Conservation (phyloP, 2,797 vertebrate species). For the Eulemur albifrons region DNA sequence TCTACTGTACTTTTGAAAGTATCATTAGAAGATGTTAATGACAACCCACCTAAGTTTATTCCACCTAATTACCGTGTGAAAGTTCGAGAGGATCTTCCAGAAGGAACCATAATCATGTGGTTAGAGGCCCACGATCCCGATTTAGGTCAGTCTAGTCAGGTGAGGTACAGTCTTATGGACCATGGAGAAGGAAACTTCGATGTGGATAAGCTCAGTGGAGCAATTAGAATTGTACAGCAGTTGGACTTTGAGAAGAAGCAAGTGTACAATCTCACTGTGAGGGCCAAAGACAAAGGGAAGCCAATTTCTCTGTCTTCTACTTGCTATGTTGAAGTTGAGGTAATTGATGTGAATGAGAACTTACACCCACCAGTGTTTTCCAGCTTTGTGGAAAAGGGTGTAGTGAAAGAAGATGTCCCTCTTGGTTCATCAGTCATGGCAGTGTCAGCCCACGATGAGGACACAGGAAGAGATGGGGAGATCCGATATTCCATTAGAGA, state of each 20-base stretch:
- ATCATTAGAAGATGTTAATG: constrained; percentile 94
- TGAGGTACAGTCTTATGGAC: constrained; percentile 94
- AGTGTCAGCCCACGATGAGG: constrained; percentile 94
- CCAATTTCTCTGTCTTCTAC: constrained; percentile 93
- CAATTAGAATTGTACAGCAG: constrained; percentile 92
- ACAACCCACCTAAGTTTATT: constrained; percentile 95
- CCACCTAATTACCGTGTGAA: constrained; percentile 94
- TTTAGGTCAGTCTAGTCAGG: constrained; percentile 92
- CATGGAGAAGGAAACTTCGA: constrained; percentile 94
- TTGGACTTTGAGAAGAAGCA: constrained; percentile 96
- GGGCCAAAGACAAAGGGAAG: constrained; percentile 97
- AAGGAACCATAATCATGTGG: constrained; percentile 95
- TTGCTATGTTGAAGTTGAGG: constrained; percentile 94
- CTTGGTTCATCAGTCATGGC: constrained; percentile 94
- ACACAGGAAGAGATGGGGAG: constrained; percentile 93
- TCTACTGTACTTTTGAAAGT: constrained; percentile 93
- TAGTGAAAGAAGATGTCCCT: constrained; percentile 93
- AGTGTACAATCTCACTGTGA: constrained; percentile 94
- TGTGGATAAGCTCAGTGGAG: constrained; percentile 96
- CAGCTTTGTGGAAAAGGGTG: constrained; percentile 93
- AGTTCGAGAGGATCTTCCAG: constrained; percentile 95
- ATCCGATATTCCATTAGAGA: constrained; percentile 96
- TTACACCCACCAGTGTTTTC: constrained; percentile 91
- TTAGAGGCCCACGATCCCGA: constrained; percentile 96
- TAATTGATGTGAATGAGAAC: constrained; percentile 98